phyloP scores from a whole-genome alignment of 2,113 vertebrate genomes.

The Lepisosteus osseus region DNA sequence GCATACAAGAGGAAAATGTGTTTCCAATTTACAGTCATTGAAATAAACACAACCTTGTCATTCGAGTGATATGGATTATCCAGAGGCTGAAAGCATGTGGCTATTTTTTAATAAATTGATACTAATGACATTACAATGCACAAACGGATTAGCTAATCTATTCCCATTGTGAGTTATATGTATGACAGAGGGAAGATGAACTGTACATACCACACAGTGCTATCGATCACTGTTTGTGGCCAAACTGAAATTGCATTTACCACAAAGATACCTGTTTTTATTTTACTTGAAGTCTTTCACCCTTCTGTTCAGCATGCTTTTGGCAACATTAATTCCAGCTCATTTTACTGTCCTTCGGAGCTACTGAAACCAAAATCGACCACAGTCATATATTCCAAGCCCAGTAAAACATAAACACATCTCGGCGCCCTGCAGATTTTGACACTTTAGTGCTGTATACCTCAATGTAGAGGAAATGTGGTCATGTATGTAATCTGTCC shows the following conservation, averaged over 20 bases:
- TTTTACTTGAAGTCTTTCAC: neutral
- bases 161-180: constrained; percentile 12
- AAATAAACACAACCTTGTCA: too few relatives aligned
- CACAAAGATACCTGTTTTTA: neutral
- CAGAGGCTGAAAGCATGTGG: too few relatives aligned
- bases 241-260: neutral
- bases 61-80: too few relatives aligned
- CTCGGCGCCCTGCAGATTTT: neutral
- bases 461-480: too few relatives aligned
- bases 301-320: neutral
- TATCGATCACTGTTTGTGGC: constrained; percentile 6
- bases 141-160: constrained; percentile 1
- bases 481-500: neutral
- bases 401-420: neutral
- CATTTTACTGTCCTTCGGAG: neutral
- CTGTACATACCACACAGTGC: neutral
- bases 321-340: neutral
- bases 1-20: too few relatives aligned
- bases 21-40: too few relatives aligned
- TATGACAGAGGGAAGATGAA: neutral
- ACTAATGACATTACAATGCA: constrained; percentile 3
- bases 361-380: neutral
- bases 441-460: too few relatives aligned
- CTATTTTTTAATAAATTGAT: neutral
- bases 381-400: neutral